A percentile compares a stretch with the other conserved stretches of the same genome.
These are phyloP conservation scores for Diprion similis DNA, from an alignment of 1,140 invertebrate genomes.

Conservation along the genomic window DNA sequence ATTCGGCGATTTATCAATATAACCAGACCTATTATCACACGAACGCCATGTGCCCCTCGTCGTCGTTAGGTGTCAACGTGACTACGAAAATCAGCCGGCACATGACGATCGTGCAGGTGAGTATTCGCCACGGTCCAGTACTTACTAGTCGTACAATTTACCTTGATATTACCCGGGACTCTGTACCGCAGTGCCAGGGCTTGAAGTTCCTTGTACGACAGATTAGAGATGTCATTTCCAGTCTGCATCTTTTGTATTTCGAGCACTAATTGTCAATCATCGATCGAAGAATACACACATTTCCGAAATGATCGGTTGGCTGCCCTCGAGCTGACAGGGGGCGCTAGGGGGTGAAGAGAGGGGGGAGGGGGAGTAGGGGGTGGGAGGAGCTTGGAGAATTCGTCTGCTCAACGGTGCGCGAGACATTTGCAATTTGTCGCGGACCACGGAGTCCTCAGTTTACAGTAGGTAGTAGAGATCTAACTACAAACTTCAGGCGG, in stretches of 20 bases:
- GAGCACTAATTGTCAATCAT: background rate
- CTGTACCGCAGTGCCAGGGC: conserved; percentile 43
- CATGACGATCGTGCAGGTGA: no score
- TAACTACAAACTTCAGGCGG: conserved; percentile 1
- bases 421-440: background rate
- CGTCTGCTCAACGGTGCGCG: background rate
- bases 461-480: background rate
- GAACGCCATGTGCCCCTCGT: background rate
- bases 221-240: conserved; percentile 39
- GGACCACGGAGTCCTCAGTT: no score
- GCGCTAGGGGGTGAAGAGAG: background rate
- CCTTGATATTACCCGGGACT: conserved; percentile 54
- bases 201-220: conserved; percentile 54
- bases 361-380: background rate
- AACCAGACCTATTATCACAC: background rate
- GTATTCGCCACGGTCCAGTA: no score
- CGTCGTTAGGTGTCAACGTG: background rate
- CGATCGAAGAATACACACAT: conserved; percentile 14
- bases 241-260: conserved; percentile 36
- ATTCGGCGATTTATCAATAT: background rate
- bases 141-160: conserved; percentile 26
- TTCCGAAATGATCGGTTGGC: conserved; percentile 19
- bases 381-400: conserved; percentile 26
- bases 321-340: background rate
- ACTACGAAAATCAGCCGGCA: background rate